Conservation (phyloP, 2,797 vertebrate genomes). For the Hemibagrus guttatus region DNA sequence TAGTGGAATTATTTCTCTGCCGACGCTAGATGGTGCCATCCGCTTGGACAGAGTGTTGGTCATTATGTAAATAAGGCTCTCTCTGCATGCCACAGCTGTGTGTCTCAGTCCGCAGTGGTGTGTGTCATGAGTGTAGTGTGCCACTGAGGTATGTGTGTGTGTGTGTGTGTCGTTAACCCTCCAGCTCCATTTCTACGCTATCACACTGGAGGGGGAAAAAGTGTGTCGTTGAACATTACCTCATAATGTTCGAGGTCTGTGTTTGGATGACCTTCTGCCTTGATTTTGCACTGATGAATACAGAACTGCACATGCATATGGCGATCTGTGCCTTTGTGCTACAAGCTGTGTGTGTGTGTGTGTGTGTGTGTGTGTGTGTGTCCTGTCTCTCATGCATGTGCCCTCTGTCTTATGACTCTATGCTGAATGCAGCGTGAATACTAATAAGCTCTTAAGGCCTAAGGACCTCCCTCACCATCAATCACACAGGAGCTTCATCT, state of each 20-base stretch:
- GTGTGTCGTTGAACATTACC: background rate
- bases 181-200: background rate
- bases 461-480: constrained; percentile 76
- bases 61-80: constrained; percentile 56
- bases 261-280: constrained; percentile 8
- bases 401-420: constrained; percentile 68
- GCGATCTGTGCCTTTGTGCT: constrained; percentile 31
- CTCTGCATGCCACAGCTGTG: constrained; percentile 50
- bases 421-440: constrained; percentile 75
- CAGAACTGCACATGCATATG: constrained; percentile 25
- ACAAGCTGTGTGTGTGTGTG: constrained; percentile 37
- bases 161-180: constrained; percentile 10
- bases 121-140: constrained; percentile 35
- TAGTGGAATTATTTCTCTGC: constrained; percentile 8
- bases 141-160: constrained; percentile 6
- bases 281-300: constrained; percentile 10
- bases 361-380: constrained; percentile 47
- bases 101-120: constrained; percentile 48
- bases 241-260: constrained; percentile 14
- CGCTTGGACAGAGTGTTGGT: constrained; percentile 34
- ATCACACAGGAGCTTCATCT: constrained; percentile 64
- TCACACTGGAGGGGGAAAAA: background rate
- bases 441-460: constrained; percentile 80
- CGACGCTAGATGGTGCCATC: constrained; percentile 53
- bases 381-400: constrained; percentile 50